phyloP scores from a whole-genome alignment of 2,113 vertebrate genomes.

The Ginglymostoma cirratum region DNA sequence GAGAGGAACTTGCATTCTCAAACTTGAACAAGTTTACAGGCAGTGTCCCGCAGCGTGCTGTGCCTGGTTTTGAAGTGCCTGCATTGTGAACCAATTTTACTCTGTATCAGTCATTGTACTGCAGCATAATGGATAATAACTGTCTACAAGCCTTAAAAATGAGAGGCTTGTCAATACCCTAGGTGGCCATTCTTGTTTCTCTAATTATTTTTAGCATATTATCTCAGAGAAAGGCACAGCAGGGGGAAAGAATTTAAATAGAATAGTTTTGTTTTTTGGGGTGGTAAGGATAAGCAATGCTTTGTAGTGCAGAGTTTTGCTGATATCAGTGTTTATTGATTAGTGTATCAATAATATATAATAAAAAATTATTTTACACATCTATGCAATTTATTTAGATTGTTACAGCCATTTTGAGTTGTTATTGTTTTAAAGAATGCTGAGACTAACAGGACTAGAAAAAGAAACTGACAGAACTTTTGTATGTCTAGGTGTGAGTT shows the following conservation, averaged over 20 bases:
- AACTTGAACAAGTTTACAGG: neutral
- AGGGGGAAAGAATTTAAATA: constrained; percentile 31
- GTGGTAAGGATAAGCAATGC: neutral
- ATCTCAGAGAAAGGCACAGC: constrained; percentile 25
- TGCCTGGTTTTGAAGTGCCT: constrained; percentile 7
- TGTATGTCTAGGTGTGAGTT: neutral
- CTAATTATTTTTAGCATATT: constrained; percentile 35
- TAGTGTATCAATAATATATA: neutral
- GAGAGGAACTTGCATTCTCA: neutral
- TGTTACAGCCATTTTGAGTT: neutral
- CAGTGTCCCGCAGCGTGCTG: neutral
- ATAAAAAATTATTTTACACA: neutral
- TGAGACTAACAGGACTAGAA: neutral
- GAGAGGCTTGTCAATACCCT: constrained; percentile 32
- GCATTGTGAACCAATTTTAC: constrained; percentile 19
- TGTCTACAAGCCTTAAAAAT: constrained; percentile 25
- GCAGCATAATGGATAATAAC: constrained; percentile 34
- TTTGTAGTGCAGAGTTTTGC: neutral
- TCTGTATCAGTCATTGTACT: constrained; percentile 30
- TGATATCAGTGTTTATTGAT: neutral
- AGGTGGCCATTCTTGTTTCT: constrained; percentile 27
- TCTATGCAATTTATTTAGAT: neutral
- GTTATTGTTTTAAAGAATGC: neutral
- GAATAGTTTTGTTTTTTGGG: neutral
- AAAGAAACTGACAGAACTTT: neutral